Evolutionary conservation across 2,888 invertebrate species (phyloP).

Genomic region (Agrotis segetum): DNA sequence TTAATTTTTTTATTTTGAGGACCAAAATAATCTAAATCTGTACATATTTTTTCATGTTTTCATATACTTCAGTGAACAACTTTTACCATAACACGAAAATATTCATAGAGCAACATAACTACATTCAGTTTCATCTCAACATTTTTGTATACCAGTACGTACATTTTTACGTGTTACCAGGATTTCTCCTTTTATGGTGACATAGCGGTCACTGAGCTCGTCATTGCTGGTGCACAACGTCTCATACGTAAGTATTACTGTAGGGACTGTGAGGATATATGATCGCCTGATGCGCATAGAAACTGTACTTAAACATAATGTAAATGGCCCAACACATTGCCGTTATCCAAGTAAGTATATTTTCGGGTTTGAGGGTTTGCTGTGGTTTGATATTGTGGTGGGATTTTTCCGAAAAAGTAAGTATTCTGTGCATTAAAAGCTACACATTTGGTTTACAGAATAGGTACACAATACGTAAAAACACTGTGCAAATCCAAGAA

Average conservation of each 20-base stretch:
- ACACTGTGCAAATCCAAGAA: not conserved
- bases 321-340: too few relatives aligned
- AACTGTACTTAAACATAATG: too few relatives aligned
- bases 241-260: not conserved
- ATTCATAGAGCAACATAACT: slow-evolving; percentile 26
- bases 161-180: slow-evolving; percentile 35
- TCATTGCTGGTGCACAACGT: slow-evolving; percentile 36
- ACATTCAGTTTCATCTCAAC: slow-evolving; percentile 9
- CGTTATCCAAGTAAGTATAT: too few relatives aligned
- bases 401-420: too few relatives aligned
- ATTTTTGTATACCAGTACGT: slow-evolving; percentile 26
- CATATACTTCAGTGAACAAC: not conserved
- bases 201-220: slow-evolving; percentile 63
- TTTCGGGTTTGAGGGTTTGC: too few relatives aligned
- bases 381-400: too few relatives aligned
- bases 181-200: slow-evolving; percentile 55
- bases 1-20: too few relatives aligned
- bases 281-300: slow-evolving; percentile 26
- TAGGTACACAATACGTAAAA: too few relatives aligned
- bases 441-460: too few relatives aligned
- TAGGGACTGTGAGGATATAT: not conserved
- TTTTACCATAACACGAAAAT: slow-evolving; percentile 20
- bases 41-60: slow-evolving; percentile 4
- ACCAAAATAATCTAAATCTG: too few relatives aligned
- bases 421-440: too few relatives aligned